Conservation (phyloP, 2,888 invertebrate species). For the Spisula solida region DNA sequence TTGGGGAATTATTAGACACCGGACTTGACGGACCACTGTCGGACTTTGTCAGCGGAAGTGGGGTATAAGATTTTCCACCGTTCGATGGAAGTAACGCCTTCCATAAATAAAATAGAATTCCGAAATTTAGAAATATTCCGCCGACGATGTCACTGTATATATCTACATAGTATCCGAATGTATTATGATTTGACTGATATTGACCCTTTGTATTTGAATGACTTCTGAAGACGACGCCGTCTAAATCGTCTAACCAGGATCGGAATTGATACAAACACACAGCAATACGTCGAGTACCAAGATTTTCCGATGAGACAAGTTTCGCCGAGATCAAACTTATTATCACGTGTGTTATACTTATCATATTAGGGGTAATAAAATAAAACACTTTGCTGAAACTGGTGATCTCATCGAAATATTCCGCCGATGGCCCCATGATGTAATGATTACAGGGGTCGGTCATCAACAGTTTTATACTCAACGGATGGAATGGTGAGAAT, state of each 20-base stretch:
- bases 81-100: slow-evolving; percentile 64
- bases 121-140: slow-evolving; percentile 78
- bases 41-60: slow-evolving; percentile 63
- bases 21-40: slow-evolving; percentile 56
- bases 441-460: slow-evolving; percentile 95
- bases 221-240: slow-evolving; percentile 94
- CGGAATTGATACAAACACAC: slow-evolving; percentile 93
- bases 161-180: slow-evolving; percentile 94
- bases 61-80: slow-evolving; percentile 54
- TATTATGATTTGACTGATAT: slow-evolving; percentile 89
- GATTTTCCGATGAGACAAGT: slow-evolving; percentile 92
- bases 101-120: slow-evolving; percentile 87
- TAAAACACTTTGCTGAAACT: slow-evolving; percentile 89
- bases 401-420: slow-evolving; percentile 91
- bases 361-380: slow-evolving; percentile 93
- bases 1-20: slow-evolving; percentile 59
- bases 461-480: slow-evolving; percentile 94
- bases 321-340: slow-evolving; percentile 92
- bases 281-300: slow-evolving; percentile 92
- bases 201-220: slow-evolving; percentile 86
- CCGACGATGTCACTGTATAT: slow-evolving; percentile 94
- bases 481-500: slow-evolving; percentile 84
- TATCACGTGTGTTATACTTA: slow-evolving; percentile 93
- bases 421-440: slow-evolving; percentile 93
- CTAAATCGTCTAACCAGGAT: slow-evolving; percentile 94